Evolutionary conservation across 2,797 vertebrate species (phyloP), one percentile per base, ranked within the genome.

Genomic region (Amniataba percoides): DNA sequence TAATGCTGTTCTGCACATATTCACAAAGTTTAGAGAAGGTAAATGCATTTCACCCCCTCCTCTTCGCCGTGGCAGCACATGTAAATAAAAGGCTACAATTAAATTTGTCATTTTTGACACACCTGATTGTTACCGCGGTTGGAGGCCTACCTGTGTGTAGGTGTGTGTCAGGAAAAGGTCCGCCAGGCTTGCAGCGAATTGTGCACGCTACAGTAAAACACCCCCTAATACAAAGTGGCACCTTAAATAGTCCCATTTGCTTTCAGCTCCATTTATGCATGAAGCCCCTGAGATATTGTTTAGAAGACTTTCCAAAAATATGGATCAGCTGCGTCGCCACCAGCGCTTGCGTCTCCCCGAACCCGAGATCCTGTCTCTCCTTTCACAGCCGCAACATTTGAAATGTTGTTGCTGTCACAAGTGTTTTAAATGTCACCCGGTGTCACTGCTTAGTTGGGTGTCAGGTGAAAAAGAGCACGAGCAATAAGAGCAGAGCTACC

Each of bases 361-460:
- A 48, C 65, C 65, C 0, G 19, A 15, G 36, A 25, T 27, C 70
- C 46, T 1, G 51, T 60, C 31, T 75, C 18, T 57, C n/a, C 62
- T 75, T 59, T 56, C 62, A 71, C 52, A 39, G 48, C 10, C 39
- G 56, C 66, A 74, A 61, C 69, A 63, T 84, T 59, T 81, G 78
- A 88, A 85, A 84, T 69, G 90, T 53, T 72, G 87, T 59, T 19
- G 63, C 81, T 81, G 85, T 81, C 83, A 74, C 43, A 23, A 61
- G 70, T 74, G 81, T 80, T 89, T 88, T 83, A 90, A 89, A 90
- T 88, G 90, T 88, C 90, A 90, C 25, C 69, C n/a, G 6, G 70
- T 81, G 84, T 87, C 82, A 71, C 49, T 72, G 70, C 77, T 80
- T 80, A 67, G 78, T 68, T 74, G 49, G 67, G 18, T 73, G 78